These are phyloP conservation scores for Ochotona curzoniae DNA, from an alignment of 2,113 vertebrate species.

Conservation along the genomic window DNA sequence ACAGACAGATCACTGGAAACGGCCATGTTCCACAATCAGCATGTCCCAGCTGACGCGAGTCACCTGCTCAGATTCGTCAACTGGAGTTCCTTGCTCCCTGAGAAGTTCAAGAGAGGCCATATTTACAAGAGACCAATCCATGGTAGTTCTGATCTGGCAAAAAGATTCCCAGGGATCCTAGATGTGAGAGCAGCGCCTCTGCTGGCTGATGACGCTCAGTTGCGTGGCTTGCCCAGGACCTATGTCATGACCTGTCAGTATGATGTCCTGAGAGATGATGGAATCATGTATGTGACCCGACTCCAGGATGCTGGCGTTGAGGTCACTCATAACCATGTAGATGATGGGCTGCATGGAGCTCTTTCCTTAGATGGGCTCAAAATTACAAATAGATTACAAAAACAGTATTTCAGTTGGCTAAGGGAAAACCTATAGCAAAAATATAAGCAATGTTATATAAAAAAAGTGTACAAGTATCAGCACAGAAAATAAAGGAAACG, in stretches of 20 bases:
- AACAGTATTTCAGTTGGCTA: slow-evolving; percentile 88
- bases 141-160: accelerated
- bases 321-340: slow-evolving; percentile 88
- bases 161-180: slow-evolving; percentile 68
- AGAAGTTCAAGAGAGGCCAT: slow-evolving; percentile 79
- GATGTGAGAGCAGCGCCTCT: slow-evolving; percentile 89
- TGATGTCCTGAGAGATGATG: slow-evolving; percentile 93
- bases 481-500: not conserved
- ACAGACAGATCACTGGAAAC: slow-evolving; percentile 84
- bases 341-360: slow-evolving; percentile 86
- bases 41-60: slow-evolving; percentile 83
- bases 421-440: slow-evolving; percentile 87
- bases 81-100: slow-evolving; percentile 91
- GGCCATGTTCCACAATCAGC: slow-evolving; percentile 89
- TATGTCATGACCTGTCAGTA: slow-evolving; percentile 92
- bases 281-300: slow-evolving; percentile 89
- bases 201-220: slow-evolving; percentile 83
- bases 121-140: slow-evolving; percentile 79
- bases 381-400: slow-evolving; percentile 80
- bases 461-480: not conserved
- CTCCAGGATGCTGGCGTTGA: slow-evolving; percentile 86
- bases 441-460: not conserved
- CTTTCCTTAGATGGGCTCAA: slow-evolving; percentile 82
- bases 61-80: slow-evolving; percentile 88
- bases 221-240: slow-evolving; percentile 86